Percentiles rank a stretch among this genome's conserved stretches.
Conservation (phyloP, 2,888 invertebrate genomes). For the Eupithecia dodoneata region DNA sequence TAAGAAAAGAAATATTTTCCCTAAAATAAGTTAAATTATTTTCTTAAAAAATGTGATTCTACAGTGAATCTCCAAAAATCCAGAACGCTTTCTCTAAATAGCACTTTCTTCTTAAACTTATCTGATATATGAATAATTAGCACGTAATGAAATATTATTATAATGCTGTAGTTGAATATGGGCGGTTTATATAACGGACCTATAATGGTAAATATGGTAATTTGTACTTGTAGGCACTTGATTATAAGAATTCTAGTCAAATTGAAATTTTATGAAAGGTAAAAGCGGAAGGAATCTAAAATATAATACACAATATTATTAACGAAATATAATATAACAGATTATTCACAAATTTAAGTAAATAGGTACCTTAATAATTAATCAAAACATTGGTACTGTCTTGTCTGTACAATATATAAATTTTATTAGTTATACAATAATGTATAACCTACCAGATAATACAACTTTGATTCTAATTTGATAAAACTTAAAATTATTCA, state of each 20-base stretch:
- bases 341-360: neutral
- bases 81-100: slow-evolving; percentile 41
- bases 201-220: slow-evolving; percentile 42
- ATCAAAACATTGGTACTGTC: neutral
- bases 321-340: slow-evolving; percentile 12
- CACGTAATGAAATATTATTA: slow-evolving; percentile 1
- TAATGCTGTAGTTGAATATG: slow-evolving; percentile 12
- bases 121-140: slow-evolving; percentile 17
- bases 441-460: neutral
- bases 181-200: slow-evolving; percentile 33
- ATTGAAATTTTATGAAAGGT: slow-evolving; percentile 63
- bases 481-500: slow-evolving; percentile 3
- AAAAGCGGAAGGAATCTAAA: slow-evolving; percentile 57
- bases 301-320: slow-evolving; percentile 42
- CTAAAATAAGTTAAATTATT: slow-evolving; percentile 14
- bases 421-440: neutral
- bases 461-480: neutral
- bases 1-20: slow-evolving; percentile 10
- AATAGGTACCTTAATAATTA: neutral
- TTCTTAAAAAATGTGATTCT: slow-evolving; percentile 30
- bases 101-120: slow-evolving; percentile 15
- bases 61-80: slow-evolving; percentile 36
- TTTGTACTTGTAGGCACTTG: slow-evolving; percentile 63
- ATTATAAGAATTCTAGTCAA: slow-evolving; percentile 76
- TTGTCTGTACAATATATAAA: neutral